phyloP scores from a whole-genome alignment of 2,797 vertebrate genomes.

The Melanitta fusca region DNA sequence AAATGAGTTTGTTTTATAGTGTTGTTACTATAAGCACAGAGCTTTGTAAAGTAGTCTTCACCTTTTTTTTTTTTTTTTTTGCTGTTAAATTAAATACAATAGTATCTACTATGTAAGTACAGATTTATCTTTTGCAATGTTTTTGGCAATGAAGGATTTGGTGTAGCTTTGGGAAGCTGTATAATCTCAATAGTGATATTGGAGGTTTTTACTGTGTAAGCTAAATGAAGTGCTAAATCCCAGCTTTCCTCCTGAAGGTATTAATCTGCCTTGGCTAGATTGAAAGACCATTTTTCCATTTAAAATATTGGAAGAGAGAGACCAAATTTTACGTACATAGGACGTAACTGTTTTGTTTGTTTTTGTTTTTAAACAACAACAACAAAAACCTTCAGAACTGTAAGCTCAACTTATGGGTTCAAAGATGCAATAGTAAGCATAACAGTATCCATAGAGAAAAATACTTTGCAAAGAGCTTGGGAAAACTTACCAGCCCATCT shows the following conservation, averaged over 20 bases:
- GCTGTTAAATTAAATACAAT: neutral
- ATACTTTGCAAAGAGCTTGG: neutral
- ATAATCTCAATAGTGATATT: neutral
- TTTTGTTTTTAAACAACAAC: neutral
- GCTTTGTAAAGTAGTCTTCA: neutral
- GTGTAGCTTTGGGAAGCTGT: neutral
- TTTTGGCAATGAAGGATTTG: neutral
- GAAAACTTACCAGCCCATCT: neutral
- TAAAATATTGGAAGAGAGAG: neutral
- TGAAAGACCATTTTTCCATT: neutral
- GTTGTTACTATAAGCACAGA: neutral
- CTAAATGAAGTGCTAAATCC: neutral
- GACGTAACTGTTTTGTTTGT: neutral
- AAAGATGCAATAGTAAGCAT: neutral
- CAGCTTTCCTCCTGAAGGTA: neutral
- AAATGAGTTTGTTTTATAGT: accelerated
- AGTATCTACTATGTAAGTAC: neutral
- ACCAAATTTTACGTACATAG: neutral
- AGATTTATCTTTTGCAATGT: neutral
- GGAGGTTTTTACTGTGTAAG: neutral
- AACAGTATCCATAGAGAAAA: neutral
- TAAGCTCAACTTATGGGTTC: neutral
- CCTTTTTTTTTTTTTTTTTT: neutral
- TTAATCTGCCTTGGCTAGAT: neutral
- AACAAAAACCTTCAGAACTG: neutral